A percentile compares a stretch with the other conserved stretches of the same genome.
These are phyloP conservation scores for Eulemur rufifrons DNA, from an alignment of 2,113 vertebrate species.

Conservation along the genomic window DNA sequence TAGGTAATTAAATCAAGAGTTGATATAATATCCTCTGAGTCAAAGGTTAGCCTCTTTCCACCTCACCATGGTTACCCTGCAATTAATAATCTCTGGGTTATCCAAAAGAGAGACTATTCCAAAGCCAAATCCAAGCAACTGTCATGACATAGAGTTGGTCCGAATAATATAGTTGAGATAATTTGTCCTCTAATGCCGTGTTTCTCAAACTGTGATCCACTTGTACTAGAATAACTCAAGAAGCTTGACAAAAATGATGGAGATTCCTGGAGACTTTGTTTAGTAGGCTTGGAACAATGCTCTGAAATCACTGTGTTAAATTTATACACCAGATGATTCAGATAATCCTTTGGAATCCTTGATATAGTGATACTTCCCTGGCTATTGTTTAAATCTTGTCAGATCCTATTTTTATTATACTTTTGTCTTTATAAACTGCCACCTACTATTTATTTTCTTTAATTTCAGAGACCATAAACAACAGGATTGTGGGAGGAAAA, in stretches of 20 bases:
- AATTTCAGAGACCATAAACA: constrained; percentile 19
- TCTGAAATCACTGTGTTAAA: constrained; percentile 27
- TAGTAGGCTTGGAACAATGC: background rate
- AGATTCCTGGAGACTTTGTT: constrained; percentile 11
- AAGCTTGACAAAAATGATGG: constrained; percentile 15
- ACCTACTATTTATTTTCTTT: background rate
- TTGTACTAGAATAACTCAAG: background rate
- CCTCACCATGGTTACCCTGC: background rate
- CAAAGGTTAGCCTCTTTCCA: background rate
- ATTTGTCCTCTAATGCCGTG: background rate
- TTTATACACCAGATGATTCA: background rate
- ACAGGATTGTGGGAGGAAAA: background rate
- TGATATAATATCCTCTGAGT: background rate
- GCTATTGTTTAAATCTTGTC: constrained; percentile 3
- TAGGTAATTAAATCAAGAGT: background rate
- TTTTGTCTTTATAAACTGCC: background rate
- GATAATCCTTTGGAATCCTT: constrained; percentile 8
- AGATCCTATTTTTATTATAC: background rate
- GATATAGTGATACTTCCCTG: background rate
- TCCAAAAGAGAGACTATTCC: background rate
- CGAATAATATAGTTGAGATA: background rate
- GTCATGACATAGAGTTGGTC: background rate
- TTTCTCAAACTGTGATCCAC: constrained; percentile 1
- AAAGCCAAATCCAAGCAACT: background rate
- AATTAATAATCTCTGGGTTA: background rate